Base-by-base conservation (phyloP, 1,140 invertebrate genomes). In the Pseudachorutes palmiensis region DNA sequence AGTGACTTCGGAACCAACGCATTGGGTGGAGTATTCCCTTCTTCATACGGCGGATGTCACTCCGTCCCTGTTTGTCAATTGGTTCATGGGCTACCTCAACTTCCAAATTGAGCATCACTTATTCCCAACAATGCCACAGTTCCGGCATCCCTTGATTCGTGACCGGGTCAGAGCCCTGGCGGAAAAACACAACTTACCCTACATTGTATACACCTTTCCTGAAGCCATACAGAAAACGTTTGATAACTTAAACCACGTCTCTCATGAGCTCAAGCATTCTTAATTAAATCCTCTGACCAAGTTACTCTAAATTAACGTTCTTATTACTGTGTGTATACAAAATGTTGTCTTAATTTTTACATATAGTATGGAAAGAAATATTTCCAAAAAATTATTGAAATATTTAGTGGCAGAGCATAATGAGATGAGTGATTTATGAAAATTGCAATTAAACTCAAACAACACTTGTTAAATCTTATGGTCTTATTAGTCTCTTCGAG, bases 21-120 rank as follows among this genome's bases (percentile, higher is more conserved):
- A 69, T 26, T 69, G 67, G 67, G 67, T 69, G 19, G 67, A 69
- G 28, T 64, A 59, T 30, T 22, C 62, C 45, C 62, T 69, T 48
- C n/a, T 61, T n/a, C 67, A 69, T 57, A 69, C 67, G 2, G 24
- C 62, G 16, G 55, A 69, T 55, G 24, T 69, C 9, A 41, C 45
- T 1, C 62, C 51, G 9, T 30, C 49, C 31, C 64, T 31, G 32
- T 31, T 31, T 9, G 41, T 14, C 5, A 62, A 69, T n/a, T 69
- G 67, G 67, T 64, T 49, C 59, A 69, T 61, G 57, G 67, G 67
- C 3, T 69, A 62, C 33, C 41, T 69, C 3, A 69, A 69, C 60
- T 65, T 33, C 16, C 68, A 69, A 63, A 66, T 69, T 32, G 68
- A 69, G 26, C 68, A 69, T 66, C 68, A 72, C 60, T 32, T 69